Evolutionary conservation across 2,888 invertebrate species (phyloP).

Genomic region (Crioceris asparagi): DNA sequence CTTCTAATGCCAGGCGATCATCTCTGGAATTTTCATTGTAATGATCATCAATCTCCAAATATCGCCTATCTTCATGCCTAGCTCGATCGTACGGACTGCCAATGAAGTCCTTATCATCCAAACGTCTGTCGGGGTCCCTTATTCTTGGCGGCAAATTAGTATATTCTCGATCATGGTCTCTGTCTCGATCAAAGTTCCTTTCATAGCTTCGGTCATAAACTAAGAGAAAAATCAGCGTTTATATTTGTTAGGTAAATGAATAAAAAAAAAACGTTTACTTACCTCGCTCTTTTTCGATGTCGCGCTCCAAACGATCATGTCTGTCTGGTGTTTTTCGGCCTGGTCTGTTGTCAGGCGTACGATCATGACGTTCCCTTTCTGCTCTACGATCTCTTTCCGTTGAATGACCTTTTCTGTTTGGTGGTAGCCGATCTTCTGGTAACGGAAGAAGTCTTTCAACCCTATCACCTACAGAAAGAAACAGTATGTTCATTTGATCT

Average conservation of each 20-base stretch:
- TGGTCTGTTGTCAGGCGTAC: slow-evolving; percentile 13
- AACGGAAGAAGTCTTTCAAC: slow-evolving; percentile 53
- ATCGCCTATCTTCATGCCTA: slow-evolving; percentile 38
- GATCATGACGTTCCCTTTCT: slow-evolving; percentile 26
- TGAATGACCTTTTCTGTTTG: slow-evolving; percentile 30
- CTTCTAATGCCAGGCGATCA: slow-evolving; percentile 26
- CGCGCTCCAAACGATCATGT: slow-evolving; percentile 6
- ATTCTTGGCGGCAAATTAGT: too few species aligned
- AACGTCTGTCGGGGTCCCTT: slow-evolving; percentile 29
- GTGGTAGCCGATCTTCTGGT: slow-evolving; percentile 49
- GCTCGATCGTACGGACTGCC: slow-evolving; percentile 40
- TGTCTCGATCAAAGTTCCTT: slow-evolving; percentile 30
- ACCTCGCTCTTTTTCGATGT: slow-evolving; percentile 22
- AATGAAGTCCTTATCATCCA: slow-evolving; percentile 33
- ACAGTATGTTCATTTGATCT: not conserved
- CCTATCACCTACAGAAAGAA: slow-evolving; percentile 31
- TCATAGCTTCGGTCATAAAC: slow-evolving; percentile 26
- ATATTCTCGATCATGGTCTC: slow-evolving; percentile 28
- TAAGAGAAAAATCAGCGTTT: not conserved
- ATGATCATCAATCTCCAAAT: slow-evolving; percentile 33
- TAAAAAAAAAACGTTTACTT: not conserved
- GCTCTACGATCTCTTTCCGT: slow-evolving; percentile 38
- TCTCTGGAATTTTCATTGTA: slow-evolving; percentile 32
- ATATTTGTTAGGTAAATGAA: not conserved
- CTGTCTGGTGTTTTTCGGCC: slow-evolving; percentile 16